phyloP scores from a whole-genome alignment of 2,797 vertebrate species.

The Antennarius maculatus region DNA sequence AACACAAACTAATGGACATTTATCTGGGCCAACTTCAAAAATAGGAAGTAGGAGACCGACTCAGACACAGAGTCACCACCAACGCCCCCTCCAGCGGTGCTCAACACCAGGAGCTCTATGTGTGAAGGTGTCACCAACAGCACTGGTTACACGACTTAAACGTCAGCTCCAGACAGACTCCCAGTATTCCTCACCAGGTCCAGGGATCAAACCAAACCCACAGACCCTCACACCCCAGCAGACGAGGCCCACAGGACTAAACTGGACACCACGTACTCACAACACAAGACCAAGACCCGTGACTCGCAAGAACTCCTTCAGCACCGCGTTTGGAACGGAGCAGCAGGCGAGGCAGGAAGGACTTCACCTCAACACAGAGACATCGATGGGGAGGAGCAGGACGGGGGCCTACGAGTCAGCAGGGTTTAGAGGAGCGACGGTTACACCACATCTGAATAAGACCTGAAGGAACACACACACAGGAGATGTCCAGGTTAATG shows the following conservation, averaged over 20 bases:
- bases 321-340: conserved; percentile 2
- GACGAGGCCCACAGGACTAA: conserved; percentile 13
- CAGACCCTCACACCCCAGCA: conserved; percentile 31
- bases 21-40: conserved; percentile 11
- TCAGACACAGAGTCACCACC: conserved; percentile 4
- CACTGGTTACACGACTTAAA: neutral
- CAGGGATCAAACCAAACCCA: neutral
- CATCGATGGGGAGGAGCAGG: conserved; percentile 35
- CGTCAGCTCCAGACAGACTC: conserved; percentile 20
- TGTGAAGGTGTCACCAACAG: neutral
- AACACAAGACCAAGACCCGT: conserved; percentile 5
- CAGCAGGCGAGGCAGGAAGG: conserved; percentile 31
- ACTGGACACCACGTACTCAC: conserved; percentile 48
- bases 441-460: conserved; percentile 5
- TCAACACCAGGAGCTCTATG: neutral
- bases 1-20: neutral
- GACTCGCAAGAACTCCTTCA: conserved; percentile 40
- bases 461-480: conserved; percentile 4
- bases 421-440: conserved; percentile 12
- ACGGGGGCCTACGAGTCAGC: conserved; percentile 28
- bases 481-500: neutral
- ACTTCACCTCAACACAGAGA: neutral
- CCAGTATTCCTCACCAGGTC: neutral
- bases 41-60: conserved; percentile 15
- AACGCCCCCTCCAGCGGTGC: neutral